A percentile compares a stretch with the other conserved stretches of the same genome.
Evolutionary conservation across 2,113 vertebrate species (phyloP).

Genomic region (Nymphicus hollandicus): DNA sequence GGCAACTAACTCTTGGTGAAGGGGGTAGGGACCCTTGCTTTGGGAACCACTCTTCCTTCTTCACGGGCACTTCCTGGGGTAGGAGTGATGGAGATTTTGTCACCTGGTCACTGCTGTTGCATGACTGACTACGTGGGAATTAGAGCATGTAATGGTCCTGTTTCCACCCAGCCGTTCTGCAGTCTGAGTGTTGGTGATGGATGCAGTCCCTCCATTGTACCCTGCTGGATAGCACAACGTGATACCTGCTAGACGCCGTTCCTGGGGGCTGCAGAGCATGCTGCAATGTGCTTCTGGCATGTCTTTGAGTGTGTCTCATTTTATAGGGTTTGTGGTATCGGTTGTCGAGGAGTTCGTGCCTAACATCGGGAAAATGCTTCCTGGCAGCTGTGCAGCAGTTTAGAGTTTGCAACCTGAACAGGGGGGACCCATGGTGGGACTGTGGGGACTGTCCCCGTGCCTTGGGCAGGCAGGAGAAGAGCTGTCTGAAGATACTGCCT

Average conservation of each 20-base stretch:
- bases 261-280: not conserved
- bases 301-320: not conserved
- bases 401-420: not conserved
- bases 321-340: not conserved
- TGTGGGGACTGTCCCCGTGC: not conserved
- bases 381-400: not conserved
- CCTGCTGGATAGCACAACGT: not conserved
- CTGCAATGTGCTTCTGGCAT: not conserved
- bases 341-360: constrained; percentile 17
- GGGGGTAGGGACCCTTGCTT: not conserved
- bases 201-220: not conserved
- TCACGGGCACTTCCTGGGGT: not conserved
- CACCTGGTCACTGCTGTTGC: not conserved
- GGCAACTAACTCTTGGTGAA: not conserved
- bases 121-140: not conserved
- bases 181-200: not conserved
- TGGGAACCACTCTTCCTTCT: not conserved
- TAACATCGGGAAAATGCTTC: not conserved
- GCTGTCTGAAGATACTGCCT: not conserved
- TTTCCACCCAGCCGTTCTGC: not conserved
- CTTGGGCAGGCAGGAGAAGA: not conserved
- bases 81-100: not conserved
- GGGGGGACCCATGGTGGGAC: not conserved
- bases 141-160: not conserved
- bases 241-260: not conserved